phyloP scores from a whole-genome alignment of 64 coral and sea anemone genomes.

The Stichodactyla helianthus region DNA sequence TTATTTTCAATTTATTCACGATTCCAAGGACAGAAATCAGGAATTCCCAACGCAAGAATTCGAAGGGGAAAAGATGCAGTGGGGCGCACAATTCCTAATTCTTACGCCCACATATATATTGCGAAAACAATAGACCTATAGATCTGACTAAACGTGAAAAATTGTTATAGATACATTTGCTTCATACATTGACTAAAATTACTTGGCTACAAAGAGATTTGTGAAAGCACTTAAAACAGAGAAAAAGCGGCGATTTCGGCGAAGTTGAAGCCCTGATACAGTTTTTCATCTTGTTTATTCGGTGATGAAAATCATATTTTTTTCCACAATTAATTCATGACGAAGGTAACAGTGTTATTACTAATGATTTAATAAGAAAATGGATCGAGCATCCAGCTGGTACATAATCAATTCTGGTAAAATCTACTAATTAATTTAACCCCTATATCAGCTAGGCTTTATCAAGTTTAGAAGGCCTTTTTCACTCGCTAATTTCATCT shows the following conservation, averaged over 20 bases:
- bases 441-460: neutral
- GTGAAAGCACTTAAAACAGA: neutral
- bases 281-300: neutral
- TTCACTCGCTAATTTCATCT: constrained; percentile 4
- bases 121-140: neutral
- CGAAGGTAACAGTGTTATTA: constrained; percentile 31
- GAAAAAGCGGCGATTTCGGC: neutral
- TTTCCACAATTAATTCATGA: constrained; percentile 11
- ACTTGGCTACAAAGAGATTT: neutral
- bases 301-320: neutral
- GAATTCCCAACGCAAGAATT: neutral
- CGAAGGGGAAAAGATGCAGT: neutral
- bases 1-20: neutral
- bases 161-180: constrained; percentile 9
- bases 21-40: neutral
- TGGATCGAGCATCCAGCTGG: constrained; percentile 9
- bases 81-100: constrained; percentile 7
- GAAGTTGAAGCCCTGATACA: neutral
- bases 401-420: constrained; percentile 25
- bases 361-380: constrained; percentile 33
- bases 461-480: constrained; percentile 12
- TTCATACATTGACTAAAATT: neutral
- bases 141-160: neutral
- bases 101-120: constrained; percentile 7
- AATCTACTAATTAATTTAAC: constrained; percentile 17